Evolutionary conservation across 2,113 vertebrate genomes (phyloP).

Genomic region (Indicator maculatus): DNA sequence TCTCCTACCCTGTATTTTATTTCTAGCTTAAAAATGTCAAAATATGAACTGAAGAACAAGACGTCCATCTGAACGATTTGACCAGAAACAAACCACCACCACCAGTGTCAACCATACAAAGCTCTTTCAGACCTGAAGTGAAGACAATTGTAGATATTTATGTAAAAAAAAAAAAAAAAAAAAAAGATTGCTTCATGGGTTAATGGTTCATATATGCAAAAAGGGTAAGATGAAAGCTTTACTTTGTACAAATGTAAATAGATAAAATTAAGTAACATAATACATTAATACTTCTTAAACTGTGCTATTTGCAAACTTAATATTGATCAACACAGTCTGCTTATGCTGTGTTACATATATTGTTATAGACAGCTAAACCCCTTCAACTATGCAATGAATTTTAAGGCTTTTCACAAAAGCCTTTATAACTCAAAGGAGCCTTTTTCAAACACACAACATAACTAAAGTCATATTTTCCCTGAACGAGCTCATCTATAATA

Average conservation of each 20-base stretch:
- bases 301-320: conserved; percentile 87
- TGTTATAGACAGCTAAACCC: conserved; percentile 86
- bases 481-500: conserved; percentile 71
- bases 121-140: conserved; percentile 71
- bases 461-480: conserved; percentile 90
- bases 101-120: conserved; percentile 22
- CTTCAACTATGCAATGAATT: conserved; percentile 99
- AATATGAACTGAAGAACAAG: conserved; percentile 79
- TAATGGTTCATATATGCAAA: conserved; percentile 99
- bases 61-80: conserved; percentile 21
- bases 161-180: conserved; percentile 72
- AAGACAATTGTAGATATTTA: conserved; percentile 86
- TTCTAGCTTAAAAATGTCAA: conserved; percentile 72
- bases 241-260: conserved; percentile 98
- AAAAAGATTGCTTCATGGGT: conserved; percentile 83
- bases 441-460: conserved; percentile 82
- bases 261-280: conserved; percentile 84
- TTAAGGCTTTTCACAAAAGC: conserved; percentile 85
- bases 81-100: conserved; percentile 34
- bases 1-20: conserved; percentile 72
- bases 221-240: conserved; percentile 98
- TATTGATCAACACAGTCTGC: conserved; percentile 75
- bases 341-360: conserved; percentile 78
- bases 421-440: conserved; percentile 83
- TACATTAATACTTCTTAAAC: conserved; percentile 85